Evolutionary conservation across 2,113 vertebrate species (phyloP), one percentile per base, ranked within the genome.

Genomic region (Hystrix cristata): DNA sequence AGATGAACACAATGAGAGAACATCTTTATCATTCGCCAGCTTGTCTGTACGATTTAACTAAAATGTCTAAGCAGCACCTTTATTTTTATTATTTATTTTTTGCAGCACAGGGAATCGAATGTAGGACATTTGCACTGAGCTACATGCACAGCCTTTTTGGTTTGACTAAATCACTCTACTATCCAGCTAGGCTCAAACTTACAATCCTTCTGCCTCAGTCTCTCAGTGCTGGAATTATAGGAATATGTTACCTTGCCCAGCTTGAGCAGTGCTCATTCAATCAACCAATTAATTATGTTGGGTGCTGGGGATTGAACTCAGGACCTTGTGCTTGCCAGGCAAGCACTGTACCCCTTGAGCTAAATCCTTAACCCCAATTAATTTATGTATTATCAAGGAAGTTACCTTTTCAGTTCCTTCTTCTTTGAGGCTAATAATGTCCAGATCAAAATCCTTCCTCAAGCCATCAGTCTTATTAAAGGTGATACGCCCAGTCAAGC

Each of bases 401-500:
- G 74, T 99, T 98, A 99, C 99, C 99, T 99, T 99, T 98, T 99
- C 99, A 89, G 99, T 98, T 97, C 99, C 99, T 82, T 99, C 99
- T 95, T 99, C 99, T 98, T 99, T 99, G 59, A 99, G 99, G 98
- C 99, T 99, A 98, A 99, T 99, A 97, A 99, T 98, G 95, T 99
- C 99, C 98, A 99, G 99, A 98, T 99, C 99, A 91, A 99, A 99
- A 97, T 99, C 99, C 97, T 99, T 99, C 96, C 99, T 98, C 94
- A 99, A 98, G 88, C 99, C 99, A 0, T 99, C 99, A 0, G 99
- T 99, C 98, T 99, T 99, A 99, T 99, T 99, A 98, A 99, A 99
- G 97, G 99, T 98, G 94, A 99, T 99, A 90, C 99, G 99, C 60
- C 99, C 99, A 7, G 99, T 99, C 98, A 99, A 98, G 88, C 99